Conservation (phyloP, 2,888 invertebrate species). For the Eupithecia tripunctaria region DNA sequence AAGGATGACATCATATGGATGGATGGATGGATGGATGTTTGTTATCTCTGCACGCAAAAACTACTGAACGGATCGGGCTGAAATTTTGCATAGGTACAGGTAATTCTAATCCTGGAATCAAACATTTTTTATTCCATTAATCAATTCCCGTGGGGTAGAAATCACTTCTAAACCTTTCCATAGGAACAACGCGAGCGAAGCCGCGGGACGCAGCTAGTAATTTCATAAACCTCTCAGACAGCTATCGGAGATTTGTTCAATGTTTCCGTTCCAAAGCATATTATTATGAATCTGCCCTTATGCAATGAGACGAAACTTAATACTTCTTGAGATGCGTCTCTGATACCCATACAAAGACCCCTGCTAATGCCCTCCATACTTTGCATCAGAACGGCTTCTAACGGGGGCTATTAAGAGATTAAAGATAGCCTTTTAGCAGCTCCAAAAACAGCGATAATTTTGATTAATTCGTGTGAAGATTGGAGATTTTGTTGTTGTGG, state of each 20-base stretch:
- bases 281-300: neutral
- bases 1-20: no score
- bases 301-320: slow-evolving; percentile 15
- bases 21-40: no score
- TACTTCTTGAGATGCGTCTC: slow-evolving; percentile 16
- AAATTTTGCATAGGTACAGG: no score
- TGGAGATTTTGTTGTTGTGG: slow-evolving; percentile 20
- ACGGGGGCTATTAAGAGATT: slow-evolving; percentile 36
- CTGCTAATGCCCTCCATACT: slow-evolving; percentile 22
- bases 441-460: slow-evolving; percentile 37
- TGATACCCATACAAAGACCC: slow-evolving; percentile 19
- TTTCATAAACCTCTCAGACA: neutral
- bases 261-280: neutral
- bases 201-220: no score
- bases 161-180: no score
- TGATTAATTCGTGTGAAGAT: slow-evolving; percentile 39
- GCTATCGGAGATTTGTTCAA: neutral
- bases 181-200: no score
- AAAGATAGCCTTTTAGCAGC: slow-evolving; percentile 39
- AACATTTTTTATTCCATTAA: no score
- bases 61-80: no score
- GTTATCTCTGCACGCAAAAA: no score
- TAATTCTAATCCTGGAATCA: no score
- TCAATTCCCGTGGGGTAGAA: no score
- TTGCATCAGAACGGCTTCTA: slow-evolving; percentile 36